Conservation (phyloP, 2,113 vertebrate species). For the Psettodes erumei region DNA sequence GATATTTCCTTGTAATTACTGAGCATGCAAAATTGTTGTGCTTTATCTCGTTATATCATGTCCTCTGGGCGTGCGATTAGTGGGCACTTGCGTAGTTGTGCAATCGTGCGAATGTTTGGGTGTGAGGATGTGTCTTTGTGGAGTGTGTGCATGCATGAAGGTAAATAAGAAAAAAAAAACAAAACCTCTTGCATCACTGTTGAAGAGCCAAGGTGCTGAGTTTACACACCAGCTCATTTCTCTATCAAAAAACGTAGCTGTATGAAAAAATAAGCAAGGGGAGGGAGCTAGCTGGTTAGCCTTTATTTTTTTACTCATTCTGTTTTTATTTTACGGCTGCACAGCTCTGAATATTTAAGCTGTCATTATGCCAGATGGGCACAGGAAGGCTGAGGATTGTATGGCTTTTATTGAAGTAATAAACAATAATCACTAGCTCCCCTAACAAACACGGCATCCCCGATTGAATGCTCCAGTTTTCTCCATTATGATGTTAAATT, state of each 20-base stretch:
- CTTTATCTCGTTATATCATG: constrained; percentile 75
- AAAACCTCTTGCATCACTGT: constrained; percentile 15
- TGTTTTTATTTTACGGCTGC: constrained; percentile 74
- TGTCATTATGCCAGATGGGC: constrained; percentile 78
- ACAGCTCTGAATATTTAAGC: constrained; percentile 80
- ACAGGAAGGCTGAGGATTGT: constrained; percentile 72
- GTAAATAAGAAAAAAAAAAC: constrained; percentile 39
- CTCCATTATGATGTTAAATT: constrained; percentile 58
- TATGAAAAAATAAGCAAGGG: constrained; percentile 5
- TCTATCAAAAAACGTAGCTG: constrained; percentile 48
- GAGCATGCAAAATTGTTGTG: constrained; percentile 69
- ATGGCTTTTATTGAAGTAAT: constrained; percentile 79
- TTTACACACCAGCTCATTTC: constrained; percentile 52
- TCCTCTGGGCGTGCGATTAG: constrained; percentile 67
- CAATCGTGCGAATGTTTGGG: constrained; percentile 5
- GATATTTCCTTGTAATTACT: constrained; percentile 73
- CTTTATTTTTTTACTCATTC: constrained; percentile 57
- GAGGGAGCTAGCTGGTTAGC: constrained; percentile 1
- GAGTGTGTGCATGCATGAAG: constrained; percentile 14
- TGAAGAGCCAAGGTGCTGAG: constrained; percentile 19
- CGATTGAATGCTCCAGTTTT: constrained; percentile 41
- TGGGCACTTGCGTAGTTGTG: constrained; percentile 16
- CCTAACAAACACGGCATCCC: constrained; percentile 59
- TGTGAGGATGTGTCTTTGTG: constrained; percentile 7
- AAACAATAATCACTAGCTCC: constrained; percentile 80